A percentile compares a stretch with the other conserved stretches of the same genome.
Evolutionary conservation across 53 echinoderm and acorn worm species (phyloP).

Genomic region (Echinometra lucunter): DNA sequence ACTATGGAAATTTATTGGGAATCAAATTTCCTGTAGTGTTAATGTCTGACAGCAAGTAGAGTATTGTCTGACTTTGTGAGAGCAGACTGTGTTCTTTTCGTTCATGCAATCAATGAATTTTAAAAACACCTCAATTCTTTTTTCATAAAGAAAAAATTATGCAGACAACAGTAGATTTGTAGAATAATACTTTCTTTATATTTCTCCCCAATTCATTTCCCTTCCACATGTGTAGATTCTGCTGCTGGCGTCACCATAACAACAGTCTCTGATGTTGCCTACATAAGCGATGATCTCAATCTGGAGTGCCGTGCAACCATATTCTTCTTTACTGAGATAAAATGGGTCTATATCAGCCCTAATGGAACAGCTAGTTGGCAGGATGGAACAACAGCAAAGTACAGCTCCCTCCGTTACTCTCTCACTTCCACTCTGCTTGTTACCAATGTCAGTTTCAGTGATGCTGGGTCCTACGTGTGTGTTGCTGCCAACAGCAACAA

Average conservation of each 20-base stretch:
- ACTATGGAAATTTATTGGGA: not conserved
- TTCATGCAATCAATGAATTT: no score
- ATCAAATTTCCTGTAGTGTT: not conserved
- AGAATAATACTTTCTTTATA: not conserved
- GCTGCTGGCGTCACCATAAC: conserved; percentile 20
- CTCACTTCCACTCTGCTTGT: not conserved
- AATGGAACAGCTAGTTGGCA: not conserved
- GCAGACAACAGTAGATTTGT: no score
- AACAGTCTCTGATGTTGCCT: not conserved
- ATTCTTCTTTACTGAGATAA: conserved; percentile 40
- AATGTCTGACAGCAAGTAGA: not conserved
- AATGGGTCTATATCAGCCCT: conserved; percentile 19
- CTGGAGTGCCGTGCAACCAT: conserved; percentile 60
- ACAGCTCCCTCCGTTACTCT: not conserved
- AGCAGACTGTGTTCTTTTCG: not conserved
- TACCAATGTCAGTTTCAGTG: not conserved
- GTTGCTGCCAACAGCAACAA: not conserved
- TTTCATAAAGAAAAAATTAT: no score
- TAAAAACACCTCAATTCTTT: no score
- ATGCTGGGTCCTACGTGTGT: conserved; percentile 29
- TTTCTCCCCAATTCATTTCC: not conserved
- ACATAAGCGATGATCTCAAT: conserved; percentile 66
- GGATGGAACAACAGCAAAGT: not conserved
- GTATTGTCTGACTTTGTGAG: no score
- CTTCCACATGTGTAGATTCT: not conserved